These are phyloP conservation scores for Heliconius melpomene DNA, from an alignment of 1,140 invertebrate species.

Conservation along the genomic window DNA sequence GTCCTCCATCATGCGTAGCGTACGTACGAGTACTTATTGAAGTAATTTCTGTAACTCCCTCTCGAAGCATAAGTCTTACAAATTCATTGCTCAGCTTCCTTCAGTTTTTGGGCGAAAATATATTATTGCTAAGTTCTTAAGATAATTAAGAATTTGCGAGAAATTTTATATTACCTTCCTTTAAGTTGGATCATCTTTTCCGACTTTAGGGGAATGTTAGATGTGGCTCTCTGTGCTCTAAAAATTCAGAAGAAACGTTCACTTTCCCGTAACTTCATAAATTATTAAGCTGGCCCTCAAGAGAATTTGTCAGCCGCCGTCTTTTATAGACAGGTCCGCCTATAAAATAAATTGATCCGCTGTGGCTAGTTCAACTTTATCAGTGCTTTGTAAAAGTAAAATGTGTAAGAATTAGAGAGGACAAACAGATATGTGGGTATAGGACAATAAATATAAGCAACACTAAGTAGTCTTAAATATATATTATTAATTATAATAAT, in stretches of 20 bases:
- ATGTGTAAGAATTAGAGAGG: not conserved
- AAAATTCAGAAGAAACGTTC: constrained; percentile 44
- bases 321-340: constrained; percentile 66
- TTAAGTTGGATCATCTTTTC: constrained; percentile 3
- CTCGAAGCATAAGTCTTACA: constrained; percentile 25
- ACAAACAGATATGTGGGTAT: not conserved
- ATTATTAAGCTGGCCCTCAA: constrained; percentile 59
- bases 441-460: not conserved
- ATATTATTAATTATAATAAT: too few relatives aligned
- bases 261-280: constrained; percentile 57
- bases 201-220: not conserved
- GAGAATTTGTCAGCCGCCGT: constrained; percentile 62
- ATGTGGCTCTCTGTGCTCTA: constrained; percentile 21
- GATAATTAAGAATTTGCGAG: not conserved
- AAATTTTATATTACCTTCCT: not conserved
- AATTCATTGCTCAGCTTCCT: constrained; percentile 20
- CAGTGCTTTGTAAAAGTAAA: constrained; percentile 48
- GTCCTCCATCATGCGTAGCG: constrained; percentile 71
- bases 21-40: constrained; percentile 56
- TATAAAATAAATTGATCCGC: constrained; percentile 66
- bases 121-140: not conserved
- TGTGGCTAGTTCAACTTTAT: constrained; percentile 54
- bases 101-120: not conserved
- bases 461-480: too few relatives aligned
- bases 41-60: constrained; percentile 66